Evolutionary conservation across 2,797 vertebrate genomes (phyloP), one percentile per base, ranked within the genome.

Genomic region (Smutsia temminckii): DNA sequence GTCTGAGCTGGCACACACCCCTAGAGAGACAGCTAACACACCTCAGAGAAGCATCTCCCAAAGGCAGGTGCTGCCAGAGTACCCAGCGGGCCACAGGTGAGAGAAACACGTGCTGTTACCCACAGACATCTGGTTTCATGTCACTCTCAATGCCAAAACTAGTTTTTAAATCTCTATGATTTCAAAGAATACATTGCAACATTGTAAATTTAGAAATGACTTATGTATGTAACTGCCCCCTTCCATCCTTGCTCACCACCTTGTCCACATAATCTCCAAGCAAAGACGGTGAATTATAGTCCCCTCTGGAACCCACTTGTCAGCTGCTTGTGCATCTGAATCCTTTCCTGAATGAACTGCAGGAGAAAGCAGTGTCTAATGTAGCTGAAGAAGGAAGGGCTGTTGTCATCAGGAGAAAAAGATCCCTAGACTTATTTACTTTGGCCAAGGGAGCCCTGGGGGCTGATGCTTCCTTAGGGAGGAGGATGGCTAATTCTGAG

Each of bases 81-180:
- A 71, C 53, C 4, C 6, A 57, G 42, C 21, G 53, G 42, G 57
- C 21, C 32, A 25, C 6, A 1, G 69, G 40, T 53, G 80, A 74
- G 66, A 86, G 51, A 92, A 42, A 29, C 49, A 68, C 75, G 68
- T 88, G 42, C 42, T 81, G 32, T 83, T 18, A 9, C 90, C 81
- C 63, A 85, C 74, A 83, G 63, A 72, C 89, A 63, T 91, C 78
- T 96, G 72, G 85, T 74, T 93, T 91, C 64, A 85, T 71, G 85
- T 63, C 55, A 63, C 88, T 94, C 72, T 90, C 55, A 42, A 13
- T 49, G 85, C 59, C 64, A 95, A 85, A 25, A 68, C 80, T 92
- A 95, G 92, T 94, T 96, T 97, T 72, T 8, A 94, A 90, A 77
- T 94, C 51, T 61, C 51, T 57, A 80, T 69, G 91, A 94, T 88